Base-by-base conservation (phyloP, 2,797 vertebrate genomes). In the Prionace glauca region DNA sequence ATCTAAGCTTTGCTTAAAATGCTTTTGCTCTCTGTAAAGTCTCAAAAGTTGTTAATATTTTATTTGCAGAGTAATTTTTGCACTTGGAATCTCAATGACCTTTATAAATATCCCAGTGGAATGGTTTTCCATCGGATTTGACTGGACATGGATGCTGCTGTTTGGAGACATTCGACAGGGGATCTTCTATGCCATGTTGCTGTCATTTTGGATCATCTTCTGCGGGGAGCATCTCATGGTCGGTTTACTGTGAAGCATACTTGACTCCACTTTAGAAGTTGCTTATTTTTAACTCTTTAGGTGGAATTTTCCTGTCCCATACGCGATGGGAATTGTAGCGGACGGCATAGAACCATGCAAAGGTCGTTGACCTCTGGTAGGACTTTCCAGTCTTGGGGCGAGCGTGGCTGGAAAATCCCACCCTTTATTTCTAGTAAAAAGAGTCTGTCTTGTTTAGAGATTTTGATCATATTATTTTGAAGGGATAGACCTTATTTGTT, bases 151-250 rank as follows among this genome's bases (percentile, higher is more conserved):
- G 99, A 99, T 99, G 99, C 97, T 99, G 95, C 97, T 99, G 18
- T 99, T 99, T 0, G 99, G 99, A 84, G 99, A 99, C 96, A 99
- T 99, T 96, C 98, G 99, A 24, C 99, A 99, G 97, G 99, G 99
- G 95, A 98, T 99, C 96, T 99, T 99, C 97, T 99, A 99, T 9
- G 98, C 99, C 79, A 99, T 99, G 98, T 98, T 99, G 41, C 98
- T 99, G 26, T 99, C 99, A 0, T 99, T 99, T 96, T 99, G 99
- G 99, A 99, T 99, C 97, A 98, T 99, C 97, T 99, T 99, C 97
- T 99, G 99, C 0, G 99, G 99, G 36, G 99, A 99, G 97, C 99
- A 99, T 97, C 98, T 99, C 97, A 99, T 99, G 99, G 99, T 99
- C 97, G 74, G 97, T 96, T 92, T 69, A 36, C 36, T 92, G 20